Base-by-base conservation (phyloP, 2,113 vertebrate genomes). In the Pycnonotus jocosus region DNA sequence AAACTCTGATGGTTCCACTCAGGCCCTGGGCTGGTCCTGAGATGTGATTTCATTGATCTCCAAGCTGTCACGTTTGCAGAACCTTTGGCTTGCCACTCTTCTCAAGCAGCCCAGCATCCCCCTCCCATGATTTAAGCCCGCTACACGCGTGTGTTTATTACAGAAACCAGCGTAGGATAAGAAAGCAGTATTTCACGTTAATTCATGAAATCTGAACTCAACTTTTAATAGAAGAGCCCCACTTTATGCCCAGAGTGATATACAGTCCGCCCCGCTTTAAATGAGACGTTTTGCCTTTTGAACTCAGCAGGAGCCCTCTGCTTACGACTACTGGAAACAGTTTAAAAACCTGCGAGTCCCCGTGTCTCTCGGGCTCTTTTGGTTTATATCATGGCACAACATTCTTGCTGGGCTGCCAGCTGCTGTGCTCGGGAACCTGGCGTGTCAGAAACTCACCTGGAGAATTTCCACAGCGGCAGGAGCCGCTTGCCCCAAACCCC, bases 201-300 rank as follows among this genome's bases (percentile, higher is more conserved):
- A 90, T 96, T 95, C 95, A 78, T 91, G 96, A 96, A 97, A 97
- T 81, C 88, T 65, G 92, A 97, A 79, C 95, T 95, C 87, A 48
- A 71, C 90, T 95, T 94, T 96, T 94, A 96, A 95, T 91, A 94
- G 96, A 94, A 93, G 93, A 90, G 78, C 88, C 86, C 88, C 81
- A 73, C 94, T 93, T 95, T 71, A 94, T 90, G 88, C 93, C 13
- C n/a, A 23, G 70, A 80, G 90, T 97, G 96, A 97, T 93, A 88
- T 94, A 96, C 93, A 96, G 95, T 89, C 97, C 0, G 20, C 27
- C 86, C 71, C 0, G 6, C 90, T 92, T 81, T 86, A 69, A 93
- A 96, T 48, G 96, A 96, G 95, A 95, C 45, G 10, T 74, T 92
- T 68, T 81, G 77, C 94, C 95, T 94, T 97, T 96, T 97, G 97